Percentiles rank a stretch among this genome's conserved stretches.
These are phyloP conservation scores for Pica pica DNA, from an alignment of 2,113 vertebrate species.

Conservation along the genomic window DNA sequence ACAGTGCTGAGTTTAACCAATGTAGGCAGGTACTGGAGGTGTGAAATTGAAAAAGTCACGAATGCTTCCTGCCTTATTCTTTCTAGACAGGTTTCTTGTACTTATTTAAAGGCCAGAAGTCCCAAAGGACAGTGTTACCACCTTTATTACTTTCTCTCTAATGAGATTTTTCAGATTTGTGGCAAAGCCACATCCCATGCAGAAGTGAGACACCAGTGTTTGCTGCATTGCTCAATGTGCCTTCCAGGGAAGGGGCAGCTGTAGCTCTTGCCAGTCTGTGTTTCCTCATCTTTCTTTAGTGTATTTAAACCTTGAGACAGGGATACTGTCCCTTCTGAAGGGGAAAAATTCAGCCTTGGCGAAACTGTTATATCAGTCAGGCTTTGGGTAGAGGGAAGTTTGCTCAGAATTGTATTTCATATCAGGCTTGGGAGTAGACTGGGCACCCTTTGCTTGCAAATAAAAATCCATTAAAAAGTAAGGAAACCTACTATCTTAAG, in stretches of 20 bases:
- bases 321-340: neutral
- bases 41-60: constrained; percentile 44
- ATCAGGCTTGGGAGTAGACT: neutral
- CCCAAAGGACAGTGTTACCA: neutral
- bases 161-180: constrained; percentile 35
- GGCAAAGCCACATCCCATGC: neutral
- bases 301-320: neutral
- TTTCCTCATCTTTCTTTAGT: neutral
- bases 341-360: neutral
- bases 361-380: neutral
- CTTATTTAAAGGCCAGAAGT: constrained; percentile 16
- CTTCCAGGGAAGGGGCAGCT: neutral
- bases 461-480: neutral
- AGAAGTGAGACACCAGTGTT: neutral
- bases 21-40: neutral
- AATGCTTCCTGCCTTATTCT: constrained; percentile 2
- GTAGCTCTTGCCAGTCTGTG: neutral
- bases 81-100: constrained; percentile 8
- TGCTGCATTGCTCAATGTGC: neutral
- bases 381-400: neutral
- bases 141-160: constrained; percentile 48
- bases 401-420: neutral
- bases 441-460: neutral
- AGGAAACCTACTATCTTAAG: neutral
- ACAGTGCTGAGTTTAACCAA: neutral